These are phyloP conservation scores for Lymantria monacha DNA, from an alignment of 2,888 invertebrate species.

Conservation along the genomic window DNA sequence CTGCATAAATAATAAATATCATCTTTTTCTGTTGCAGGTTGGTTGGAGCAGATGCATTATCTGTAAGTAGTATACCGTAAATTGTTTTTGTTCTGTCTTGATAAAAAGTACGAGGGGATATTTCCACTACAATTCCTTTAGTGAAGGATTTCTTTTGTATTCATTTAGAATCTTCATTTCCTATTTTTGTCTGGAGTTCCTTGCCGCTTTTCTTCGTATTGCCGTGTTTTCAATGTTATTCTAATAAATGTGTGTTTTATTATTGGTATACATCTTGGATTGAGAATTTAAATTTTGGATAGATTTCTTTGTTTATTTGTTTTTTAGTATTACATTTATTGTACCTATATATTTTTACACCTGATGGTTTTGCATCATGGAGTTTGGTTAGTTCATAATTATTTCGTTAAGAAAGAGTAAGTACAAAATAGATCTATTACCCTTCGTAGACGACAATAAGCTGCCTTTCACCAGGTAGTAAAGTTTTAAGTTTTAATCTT, in stretches of 20 bases:
- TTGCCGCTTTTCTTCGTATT: constrained; percentile 12
- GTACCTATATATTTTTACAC: no score
- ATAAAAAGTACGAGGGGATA: constrained; percentile 1
- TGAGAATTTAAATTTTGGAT: constrained; percentile 11
- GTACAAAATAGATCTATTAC: no score
- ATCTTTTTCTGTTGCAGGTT: constrained; percentile 30
- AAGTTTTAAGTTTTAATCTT: no score
- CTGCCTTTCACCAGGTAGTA: no score
- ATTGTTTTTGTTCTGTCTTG: constrained; percentile 5
- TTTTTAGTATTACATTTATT: no score
- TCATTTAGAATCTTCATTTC: constrained; percentile 18
- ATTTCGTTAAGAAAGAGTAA: no score
- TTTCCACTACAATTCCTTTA: constrained; percentile 15
- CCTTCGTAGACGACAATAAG: no score
- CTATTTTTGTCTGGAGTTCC: constrained; percentile 20
- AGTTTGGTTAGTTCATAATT: no score
- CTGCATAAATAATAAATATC: no score
- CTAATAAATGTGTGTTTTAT: constrained; percentile 22
- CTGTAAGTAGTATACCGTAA: constrained; percentile 20
- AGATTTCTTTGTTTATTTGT: no score
- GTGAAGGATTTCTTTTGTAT: constrained; percentile 22
- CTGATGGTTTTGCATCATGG: no score
- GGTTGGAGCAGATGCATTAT: constrained; percentile 14
- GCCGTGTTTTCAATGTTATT: constrained; percentile 26
- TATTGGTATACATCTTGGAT: not conserved